These are phyloP conservation scores for Diabrotica balteata DNA, from an alignment of 2,888 invertebrate species.

Conservation along the genomic window DNA sequence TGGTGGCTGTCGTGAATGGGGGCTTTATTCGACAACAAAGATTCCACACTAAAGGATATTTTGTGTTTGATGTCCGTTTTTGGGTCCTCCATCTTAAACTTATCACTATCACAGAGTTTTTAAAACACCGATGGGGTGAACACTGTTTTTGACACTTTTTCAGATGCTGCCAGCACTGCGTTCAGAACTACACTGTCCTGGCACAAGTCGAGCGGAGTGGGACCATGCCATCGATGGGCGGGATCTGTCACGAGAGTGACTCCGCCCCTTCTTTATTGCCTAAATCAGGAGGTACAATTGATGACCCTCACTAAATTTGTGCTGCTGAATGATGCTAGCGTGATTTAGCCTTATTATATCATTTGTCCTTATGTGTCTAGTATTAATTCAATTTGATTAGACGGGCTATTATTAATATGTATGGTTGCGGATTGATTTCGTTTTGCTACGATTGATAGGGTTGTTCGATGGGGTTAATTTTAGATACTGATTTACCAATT, in stretches of 20 bases:
- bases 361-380: conserved; percentile 53
- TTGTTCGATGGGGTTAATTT: neutral
- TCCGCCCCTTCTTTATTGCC: conserved; percentile 50
- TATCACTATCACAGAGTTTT: conserved; percentile 19
- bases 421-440: conserved; percentile 7
- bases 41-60: conserved; percentile 78
- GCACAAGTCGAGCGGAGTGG: conserved; percentile 41
- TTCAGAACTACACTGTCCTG: conserved; percentile 46
- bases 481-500: neutral
- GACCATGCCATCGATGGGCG: conserved; percentile 47
- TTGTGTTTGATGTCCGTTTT: conserved; percentile 65
- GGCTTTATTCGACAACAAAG: conserved; percentile 61
- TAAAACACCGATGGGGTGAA: neutral
- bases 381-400: conserved; percentile 55
- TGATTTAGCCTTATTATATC: conserved; percentile 56
- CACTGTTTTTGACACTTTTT: conserved; percentile 28
- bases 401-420: conserved; percentile 28
- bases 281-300: conserved; percentile 50
- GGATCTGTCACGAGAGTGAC: conserved; percentile 33
- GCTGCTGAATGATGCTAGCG: conserved; percentile 49
- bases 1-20: conserved; percentile 30
- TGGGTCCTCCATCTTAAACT: conserved; percentile 55
- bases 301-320: conserved; percentile 48
- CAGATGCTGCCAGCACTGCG: conserved; percentile 39
- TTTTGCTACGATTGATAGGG: neutral